These are phyloP conservation scores for Perithous albicinctus DNA, from an alignment of 2,888 invertebrate genomes.

Conservation along the genomic window DNA sequence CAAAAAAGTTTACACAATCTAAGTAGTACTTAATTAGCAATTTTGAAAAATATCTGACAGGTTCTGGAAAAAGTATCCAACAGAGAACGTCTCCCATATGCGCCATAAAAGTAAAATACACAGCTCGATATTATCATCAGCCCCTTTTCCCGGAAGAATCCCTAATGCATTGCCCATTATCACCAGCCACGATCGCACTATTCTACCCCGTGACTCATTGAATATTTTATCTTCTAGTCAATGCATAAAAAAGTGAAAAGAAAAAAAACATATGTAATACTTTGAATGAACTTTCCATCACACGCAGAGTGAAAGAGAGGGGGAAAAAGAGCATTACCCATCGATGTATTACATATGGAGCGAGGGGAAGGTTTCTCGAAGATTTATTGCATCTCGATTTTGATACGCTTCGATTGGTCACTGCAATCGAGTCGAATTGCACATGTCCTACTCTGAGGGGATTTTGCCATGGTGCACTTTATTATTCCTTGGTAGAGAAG, in stretches of 20 bases:
- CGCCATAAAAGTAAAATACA: no score
- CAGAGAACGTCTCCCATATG: no score
- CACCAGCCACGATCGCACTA: neutral
- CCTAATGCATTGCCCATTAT: conserved; percentile 12
- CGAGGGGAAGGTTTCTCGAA: neutral
- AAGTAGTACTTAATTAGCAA: no score
- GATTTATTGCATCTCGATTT: conserved; percentile 41
- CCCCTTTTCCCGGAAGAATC: no score
- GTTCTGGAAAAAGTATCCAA: no score
- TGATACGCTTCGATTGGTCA: conserved; percentile 50
- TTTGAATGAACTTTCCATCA: neutral
- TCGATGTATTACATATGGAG: conserved; percentile 27
- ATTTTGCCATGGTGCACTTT: conserved; percentile 49
- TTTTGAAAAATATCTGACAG: no score
- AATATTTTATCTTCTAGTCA: conserved; percentile 4
- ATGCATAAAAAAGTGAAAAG: neutral
- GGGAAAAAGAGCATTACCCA: neutral
- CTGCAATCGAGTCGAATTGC: conserved; percentile 34
- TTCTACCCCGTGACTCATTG: neutral
- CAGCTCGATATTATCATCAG: no score
- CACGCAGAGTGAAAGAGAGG: neutral
- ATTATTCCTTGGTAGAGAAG: conserved; percentile 41
- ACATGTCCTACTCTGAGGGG: conserved; percentile 26
- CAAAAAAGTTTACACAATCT: no score
- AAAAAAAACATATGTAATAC: neutral